These are phyloP conservation scores for Acleris cristana DNA, from an alignment of 2,888 invertebrate genomes.

Conservation along the genomic window DNA sequence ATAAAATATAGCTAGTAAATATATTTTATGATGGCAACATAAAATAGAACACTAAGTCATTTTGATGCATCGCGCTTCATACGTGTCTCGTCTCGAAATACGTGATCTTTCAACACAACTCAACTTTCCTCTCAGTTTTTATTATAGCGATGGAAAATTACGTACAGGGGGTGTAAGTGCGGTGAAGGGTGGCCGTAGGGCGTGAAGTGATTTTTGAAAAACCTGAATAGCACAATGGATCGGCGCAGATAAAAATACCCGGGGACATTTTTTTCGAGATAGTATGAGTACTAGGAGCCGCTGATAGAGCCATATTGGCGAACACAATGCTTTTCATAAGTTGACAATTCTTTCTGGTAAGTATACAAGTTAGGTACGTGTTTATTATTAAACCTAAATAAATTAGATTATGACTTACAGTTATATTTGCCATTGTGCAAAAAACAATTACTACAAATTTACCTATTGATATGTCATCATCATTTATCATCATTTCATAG, in stretches of 20 bases:
- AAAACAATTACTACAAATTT: too few species aligned
- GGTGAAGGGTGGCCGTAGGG: constrained; percentile 21
- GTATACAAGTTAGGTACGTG: too few species aligned
- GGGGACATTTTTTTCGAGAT: background rate
- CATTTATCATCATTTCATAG: too few species aligned
- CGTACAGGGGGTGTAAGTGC: constrained; percentile 12
- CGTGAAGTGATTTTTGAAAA: constrained; percentile 33
- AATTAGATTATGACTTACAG: too few species aligned
- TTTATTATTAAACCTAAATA: too few species aligned
- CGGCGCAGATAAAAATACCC: constrained; percentile 16
- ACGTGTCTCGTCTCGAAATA: constrained; percentile 27
- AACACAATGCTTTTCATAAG: background rate
- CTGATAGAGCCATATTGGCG: background rate
- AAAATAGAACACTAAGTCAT: constrained; percentile 24
- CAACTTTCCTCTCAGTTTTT: constrained; percentile 12
- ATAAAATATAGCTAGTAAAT: background rate
- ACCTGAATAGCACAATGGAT: constrained; percentile 29
- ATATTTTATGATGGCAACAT: constrained; percentile 8
- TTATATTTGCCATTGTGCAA: too few species aligned
- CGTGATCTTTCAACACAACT: constrained; percentile 24
- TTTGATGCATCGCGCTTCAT: constrained; percentile 13
- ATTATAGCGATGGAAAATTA: constrained; percentile 30
- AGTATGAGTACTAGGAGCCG: background rate
- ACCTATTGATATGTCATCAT: too few species aligned
- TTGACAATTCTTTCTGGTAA: too few species aligned